Conservation (phyloP, 2,113 vertebrate species). For the Halcyon malimbica region DNA sequence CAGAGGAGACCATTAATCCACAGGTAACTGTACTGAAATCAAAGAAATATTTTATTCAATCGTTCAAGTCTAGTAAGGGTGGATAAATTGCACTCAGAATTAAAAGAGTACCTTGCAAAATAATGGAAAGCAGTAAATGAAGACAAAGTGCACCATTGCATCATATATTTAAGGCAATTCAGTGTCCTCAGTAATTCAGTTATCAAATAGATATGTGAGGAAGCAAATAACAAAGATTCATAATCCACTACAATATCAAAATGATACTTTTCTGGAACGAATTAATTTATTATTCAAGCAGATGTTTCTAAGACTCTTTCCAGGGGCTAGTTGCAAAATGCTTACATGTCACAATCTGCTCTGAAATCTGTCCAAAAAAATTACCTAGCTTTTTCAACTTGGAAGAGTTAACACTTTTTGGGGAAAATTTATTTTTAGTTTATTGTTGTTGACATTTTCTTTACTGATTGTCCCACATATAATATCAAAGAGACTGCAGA, state of each 20-base stretch:
- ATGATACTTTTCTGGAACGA: not conserved
- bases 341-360: not conserved
- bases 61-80: not conserved
- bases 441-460: not conserved
- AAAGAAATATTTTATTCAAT: not conserved
- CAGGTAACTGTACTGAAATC: not conserved
- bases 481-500: not conserved
- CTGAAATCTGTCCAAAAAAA: not conserved
- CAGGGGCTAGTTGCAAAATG: not conserved
- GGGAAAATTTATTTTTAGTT: not conserved
- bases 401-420: not conserved
- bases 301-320: not conserved
- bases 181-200: not conserved
- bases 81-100: not conserved
- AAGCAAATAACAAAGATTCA: not conserved
- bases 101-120: not conserved
- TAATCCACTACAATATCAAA: not conserved
- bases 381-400: not conserved
- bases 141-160: not conserved
- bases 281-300: not conserved
- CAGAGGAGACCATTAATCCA: not conserved
- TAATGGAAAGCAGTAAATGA: not conserved
- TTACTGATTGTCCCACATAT: not conserved
- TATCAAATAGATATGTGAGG: not conserved
- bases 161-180: not conserved